Percentiles rank a stretch among this genome's conserved stretches.
Conservation (phyloP, 2,888 invertebrate species). For the Leptopilina myrica region DNA sequence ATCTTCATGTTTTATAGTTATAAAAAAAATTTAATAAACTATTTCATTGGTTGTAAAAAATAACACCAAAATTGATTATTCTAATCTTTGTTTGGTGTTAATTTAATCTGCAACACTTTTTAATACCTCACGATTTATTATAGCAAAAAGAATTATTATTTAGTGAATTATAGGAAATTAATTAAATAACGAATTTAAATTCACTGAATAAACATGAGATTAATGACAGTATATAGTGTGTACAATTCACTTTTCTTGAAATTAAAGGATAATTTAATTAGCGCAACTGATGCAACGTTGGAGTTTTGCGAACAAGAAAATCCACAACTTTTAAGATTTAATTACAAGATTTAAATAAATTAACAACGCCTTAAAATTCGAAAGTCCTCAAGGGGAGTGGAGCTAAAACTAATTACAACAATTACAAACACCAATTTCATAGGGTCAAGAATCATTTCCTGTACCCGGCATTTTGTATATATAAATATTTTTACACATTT, state of each 20-base stretch:
- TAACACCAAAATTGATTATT: too few species aligned
- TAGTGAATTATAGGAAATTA: too few species aligned
- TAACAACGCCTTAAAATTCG: background rate
- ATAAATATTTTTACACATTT: too few species aligned
- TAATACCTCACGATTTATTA: too few species aligned
- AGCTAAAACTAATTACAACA: slow-evolving; percentile 1
- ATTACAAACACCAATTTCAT: background rate
- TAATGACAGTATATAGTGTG: too few species aligned
- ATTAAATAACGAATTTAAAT: background rate
- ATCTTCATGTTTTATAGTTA: too few species aligned
- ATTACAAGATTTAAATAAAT: slow-evolving; percentile 15
- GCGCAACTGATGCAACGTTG: background rate
- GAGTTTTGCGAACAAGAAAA: background rate
- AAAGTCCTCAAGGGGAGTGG: background rate
- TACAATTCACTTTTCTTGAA: background rate
- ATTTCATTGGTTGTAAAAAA: too few species aligned
- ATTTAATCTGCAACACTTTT: too few species aligned
- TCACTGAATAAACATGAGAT: background rate
- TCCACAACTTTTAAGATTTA: slow-evolving; percentile 1
- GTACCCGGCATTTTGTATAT: background rate
- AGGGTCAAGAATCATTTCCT: background rate
- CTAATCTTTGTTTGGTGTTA: too few species aligned
- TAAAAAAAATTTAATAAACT: too few species aligned
- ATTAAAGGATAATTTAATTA: background rate
- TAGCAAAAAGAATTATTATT: too few species aligned